These are phyloP conservation scores for Bombus pascuorum DNA, from an alignment of 1,140 invertebrate genomes.

Conservation along the genomic window DNA sequence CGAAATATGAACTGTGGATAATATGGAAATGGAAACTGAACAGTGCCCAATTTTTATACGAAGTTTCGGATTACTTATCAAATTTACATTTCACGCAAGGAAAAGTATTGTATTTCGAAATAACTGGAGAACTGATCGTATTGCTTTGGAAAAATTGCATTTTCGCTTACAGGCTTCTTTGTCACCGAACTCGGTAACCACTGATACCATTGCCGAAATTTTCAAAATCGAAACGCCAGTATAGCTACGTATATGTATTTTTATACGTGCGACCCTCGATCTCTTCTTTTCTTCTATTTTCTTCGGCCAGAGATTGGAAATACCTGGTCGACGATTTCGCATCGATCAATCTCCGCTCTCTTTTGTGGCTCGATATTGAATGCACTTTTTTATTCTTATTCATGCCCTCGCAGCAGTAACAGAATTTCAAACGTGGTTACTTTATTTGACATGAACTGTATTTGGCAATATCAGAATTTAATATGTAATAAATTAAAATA, in stretches of 20 bases:
- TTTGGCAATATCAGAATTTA: not conserved
- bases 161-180: constrained; percentile 19
- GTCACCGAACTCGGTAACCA: constrained; percentile 2
- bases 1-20: not conserved
- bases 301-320: constrained; percentile 10
- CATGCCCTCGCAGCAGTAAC: not conserved
- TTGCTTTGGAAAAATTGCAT: constrained; percentile 36
- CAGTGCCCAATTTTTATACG: not conserved
- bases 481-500: not conserved
- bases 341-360: constrained; percentile 8
- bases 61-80: constrained; percentile 25
- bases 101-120: constrained; percentile 2
- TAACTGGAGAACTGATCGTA: not conserved
- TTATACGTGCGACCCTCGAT: not conserved
- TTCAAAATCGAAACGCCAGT: constrained; percentile 35
- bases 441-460: not conserved
- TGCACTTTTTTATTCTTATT: not conserved
- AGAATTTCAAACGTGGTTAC: not conserved
- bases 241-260: not conserved
- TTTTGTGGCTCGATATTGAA: not conserved
- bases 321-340: constrained; percentile 19
- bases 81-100: not conserved
- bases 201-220: not conserved
- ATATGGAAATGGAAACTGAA: not conserved
- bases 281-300: constrained; percentile 22